Conservation (phyloP, 92 coral and sea anemone species). For the Parazoanthus swiftii region DNA sequence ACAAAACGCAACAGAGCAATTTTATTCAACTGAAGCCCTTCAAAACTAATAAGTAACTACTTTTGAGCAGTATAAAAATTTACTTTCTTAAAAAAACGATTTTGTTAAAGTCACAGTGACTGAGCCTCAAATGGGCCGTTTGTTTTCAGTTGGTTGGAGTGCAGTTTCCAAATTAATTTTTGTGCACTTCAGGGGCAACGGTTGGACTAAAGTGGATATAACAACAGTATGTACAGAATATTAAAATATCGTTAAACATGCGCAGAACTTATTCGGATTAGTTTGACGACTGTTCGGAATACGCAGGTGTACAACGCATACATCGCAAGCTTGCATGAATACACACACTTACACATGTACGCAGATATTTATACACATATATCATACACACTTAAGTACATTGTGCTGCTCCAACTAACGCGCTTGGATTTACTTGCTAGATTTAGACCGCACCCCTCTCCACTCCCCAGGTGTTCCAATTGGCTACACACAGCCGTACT, state of each 20-base stretch:
- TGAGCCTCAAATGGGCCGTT: neutral
- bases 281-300: neutral
- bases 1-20: neutral
- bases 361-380: too few species aligned
- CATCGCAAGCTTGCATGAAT: neutral
- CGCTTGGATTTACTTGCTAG: neutral
- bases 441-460: neutral
- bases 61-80: neutral
- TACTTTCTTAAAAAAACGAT: neutral
- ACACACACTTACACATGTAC: too few species aligned
- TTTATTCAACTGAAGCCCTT: neutral
- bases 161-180: too few species aligned
- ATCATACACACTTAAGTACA: neutral
- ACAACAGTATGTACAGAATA: neutral
- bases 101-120: neutral
- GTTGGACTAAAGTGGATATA: neutral
- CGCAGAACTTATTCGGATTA: neutral
- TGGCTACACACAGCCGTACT: slow-evolving; percentile 77
- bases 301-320: neutral
- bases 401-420: neutral
- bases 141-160: neutral
- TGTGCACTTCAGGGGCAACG: neutral
- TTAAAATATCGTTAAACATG: neutral
- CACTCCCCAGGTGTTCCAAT: neutral
- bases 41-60: neutral